Conservation (phyloP, 2,888 invertebrate species). For the Cryptocephalus primarius region DNA sequence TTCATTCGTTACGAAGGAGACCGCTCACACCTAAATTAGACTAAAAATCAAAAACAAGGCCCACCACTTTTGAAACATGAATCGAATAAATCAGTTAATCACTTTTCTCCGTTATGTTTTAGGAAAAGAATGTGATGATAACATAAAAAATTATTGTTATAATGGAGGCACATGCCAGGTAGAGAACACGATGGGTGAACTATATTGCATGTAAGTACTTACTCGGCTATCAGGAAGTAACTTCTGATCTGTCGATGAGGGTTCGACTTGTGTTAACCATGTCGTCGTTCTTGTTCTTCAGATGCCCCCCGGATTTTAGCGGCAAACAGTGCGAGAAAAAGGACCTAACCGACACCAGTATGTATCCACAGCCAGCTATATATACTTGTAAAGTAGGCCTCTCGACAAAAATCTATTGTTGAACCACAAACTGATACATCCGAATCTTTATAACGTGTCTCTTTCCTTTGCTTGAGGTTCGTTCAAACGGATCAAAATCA, state of each 20-base stretch:
- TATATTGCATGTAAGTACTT: constrained; percentile 73
- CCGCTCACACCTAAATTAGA: no score
- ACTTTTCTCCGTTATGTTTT: constrained; percentile 6
- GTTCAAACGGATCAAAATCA: not conserved
- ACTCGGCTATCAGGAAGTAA: constrained; percentile 1
- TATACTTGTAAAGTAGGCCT: constrained; percentile 71
- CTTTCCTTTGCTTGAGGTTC: not conserved
- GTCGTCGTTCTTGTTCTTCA: no score
- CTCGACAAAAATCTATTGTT: constrained; percentile 68
- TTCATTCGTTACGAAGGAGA: no score
- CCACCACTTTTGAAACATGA: no score
- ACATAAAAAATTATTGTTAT: constrained; percentile 56
- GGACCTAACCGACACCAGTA: constrained; percentile 66
- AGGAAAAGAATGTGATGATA: constrained; percentile 19
- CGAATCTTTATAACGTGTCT: not conserved
- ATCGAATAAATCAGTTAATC: no score
- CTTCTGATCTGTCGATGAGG: no score
- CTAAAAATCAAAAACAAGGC: no score
- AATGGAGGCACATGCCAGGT: constrained; percentile 81
- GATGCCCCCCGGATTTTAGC: constrained; percentile 31
- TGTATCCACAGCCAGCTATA: constrained; percentile 52
- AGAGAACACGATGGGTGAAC: constrained; percentile 66
- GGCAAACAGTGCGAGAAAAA: constrained; percentile 73
- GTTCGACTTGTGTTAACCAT: no score
- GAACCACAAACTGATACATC: constrained; percentile 29